Percentiles rank a stretch among this genome's conserved stretches.
Conservation (phyloP, 2,888 invertebrate species). For the Leucoma salicis region DNA sequence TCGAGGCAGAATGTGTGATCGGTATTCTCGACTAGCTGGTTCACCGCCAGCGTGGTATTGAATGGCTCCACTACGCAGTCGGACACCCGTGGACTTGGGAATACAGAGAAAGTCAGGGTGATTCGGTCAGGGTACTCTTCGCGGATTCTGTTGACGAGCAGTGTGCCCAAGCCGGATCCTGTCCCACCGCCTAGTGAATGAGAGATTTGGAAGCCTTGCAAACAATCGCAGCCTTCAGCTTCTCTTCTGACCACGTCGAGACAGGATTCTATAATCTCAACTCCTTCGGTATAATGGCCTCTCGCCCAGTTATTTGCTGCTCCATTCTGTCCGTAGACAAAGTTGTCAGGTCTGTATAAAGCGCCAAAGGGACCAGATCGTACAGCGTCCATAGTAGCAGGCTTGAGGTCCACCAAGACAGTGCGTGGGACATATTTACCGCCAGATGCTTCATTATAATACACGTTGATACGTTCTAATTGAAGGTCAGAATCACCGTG, state of each 20-base stretch:
- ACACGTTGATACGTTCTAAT: slow-evolving; percentile 88
- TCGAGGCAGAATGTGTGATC: slow-evolving; percentile 87
- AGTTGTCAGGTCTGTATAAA: slow-evolving; percentile 94
- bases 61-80: slow-evolving; percentile 85
- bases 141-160: slow-evolving; percentile 91
- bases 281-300: slow-evolving; percentile 97
- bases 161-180: slow-evolving; percentile 80
- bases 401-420: slow-evolving; percentile 67
- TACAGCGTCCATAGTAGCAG: slow-evolving; percentile 90
- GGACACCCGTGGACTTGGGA: slow-evolving; percentile 92
- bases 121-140: slow-evolving; percentile 95
- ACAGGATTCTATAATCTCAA: slow-evolving; percentile 90
- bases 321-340: slow-evolving; percentile 86
- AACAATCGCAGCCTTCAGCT: slow-evolving; percentile 95
- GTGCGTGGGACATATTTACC: slow-evolving; percentile 75
- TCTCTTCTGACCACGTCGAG: slow-evolving; percentile 91
- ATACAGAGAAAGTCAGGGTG: slow-evolving; percentile 90
- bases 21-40: slow-evolving; percentile 91
- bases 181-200: slow-evolving; percentile 85
- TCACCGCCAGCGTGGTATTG: slow-evolving; percentile 92
- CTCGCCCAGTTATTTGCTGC: slow-evolving; percentile 79
- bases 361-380: slow-evolving; percentile 92
- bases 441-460: slow-evolving; percentile 86
- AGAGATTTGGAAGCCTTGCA: slow-evolving; percentile 92
- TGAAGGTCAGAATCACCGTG: slow-evolving; percentile 88